Percentiles rank a stretch among this genome's conserved stretches.
phyloP scores from a whole-genome alignment of 2,888 invertebrate genomes.

The Disparrhopalites patrizii region DNA sequence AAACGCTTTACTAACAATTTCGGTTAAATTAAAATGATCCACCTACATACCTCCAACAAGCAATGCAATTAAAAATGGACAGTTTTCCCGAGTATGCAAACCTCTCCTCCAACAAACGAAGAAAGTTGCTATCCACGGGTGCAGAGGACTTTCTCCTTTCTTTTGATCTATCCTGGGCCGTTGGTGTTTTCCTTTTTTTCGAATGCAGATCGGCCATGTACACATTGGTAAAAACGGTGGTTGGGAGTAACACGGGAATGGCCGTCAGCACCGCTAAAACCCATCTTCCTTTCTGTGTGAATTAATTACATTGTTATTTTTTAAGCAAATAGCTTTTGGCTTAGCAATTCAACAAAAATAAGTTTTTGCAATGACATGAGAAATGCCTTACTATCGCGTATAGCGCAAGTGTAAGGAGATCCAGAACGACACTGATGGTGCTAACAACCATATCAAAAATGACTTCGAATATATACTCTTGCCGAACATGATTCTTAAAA shows the following conservation, averaged over 20 bases:
- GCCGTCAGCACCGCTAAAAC: slow-evolving; percentile 31
- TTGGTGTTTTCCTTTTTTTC: no score
- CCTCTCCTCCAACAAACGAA: background rate
- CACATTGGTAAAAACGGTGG: slow-evolving; percentile 44
- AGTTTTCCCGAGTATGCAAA: background rate
- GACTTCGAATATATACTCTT: slow-evolving; percentile 36
- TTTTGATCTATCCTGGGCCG: no score
- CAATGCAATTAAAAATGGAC: slow-evolving; percentile 5
- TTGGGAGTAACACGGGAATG: slow-evolving; percentile 42
- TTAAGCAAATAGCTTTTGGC: background rate
- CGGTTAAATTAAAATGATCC: background rate
- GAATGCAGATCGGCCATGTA: slow-evolving; percentile 41
- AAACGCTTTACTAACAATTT: background rate
- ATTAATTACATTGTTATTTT: background rate
- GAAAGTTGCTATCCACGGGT: no score
- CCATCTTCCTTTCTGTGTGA: slow-evolving; percentile 30
- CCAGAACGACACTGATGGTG: slow-evolving; percentile 35
- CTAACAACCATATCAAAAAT: slow-evolving; percentile 40
- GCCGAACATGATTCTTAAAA: slow-evolving; percentile 31
- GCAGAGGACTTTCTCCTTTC: no score
- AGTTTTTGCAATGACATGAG: background rate
- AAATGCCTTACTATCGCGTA: slow-evolving; percentile 33
- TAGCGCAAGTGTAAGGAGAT: slow-evolving; percentile 33
- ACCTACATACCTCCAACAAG: slow-evolving; percentile 5
- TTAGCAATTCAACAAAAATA: no score